Evolutionary conservation across 2,113 vertebrate genomes (phyloP).

Genomic region (Telmatochromis sp.): DNA sequence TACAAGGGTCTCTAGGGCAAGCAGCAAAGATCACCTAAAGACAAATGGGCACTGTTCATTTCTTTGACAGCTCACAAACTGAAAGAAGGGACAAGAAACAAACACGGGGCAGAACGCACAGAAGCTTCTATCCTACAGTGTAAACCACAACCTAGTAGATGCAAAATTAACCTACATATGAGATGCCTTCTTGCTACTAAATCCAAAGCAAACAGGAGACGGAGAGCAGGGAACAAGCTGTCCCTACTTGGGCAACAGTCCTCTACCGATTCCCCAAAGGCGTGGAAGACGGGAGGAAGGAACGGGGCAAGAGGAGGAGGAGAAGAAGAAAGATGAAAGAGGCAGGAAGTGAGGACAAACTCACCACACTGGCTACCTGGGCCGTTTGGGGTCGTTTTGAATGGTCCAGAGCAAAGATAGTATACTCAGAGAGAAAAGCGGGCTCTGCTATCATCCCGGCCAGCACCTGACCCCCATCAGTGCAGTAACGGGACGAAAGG

Average conservation of each 20-base stretch:
- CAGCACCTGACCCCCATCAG: slow-evolving; percentile 90
- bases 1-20: slow-evolving; percentile 38
- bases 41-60: slow-evolving; percentile 10
- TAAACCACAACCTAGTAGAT: slow-evolving; percentile 64
- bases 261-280: slow-evolving; percentile 72
- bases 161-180: slow-evolving; percentile 76
- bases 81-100: slow-evolving; percentile 37
- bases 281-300: slow-evolving; percentile 55
- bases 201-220: slow-evolving; percentile 63
- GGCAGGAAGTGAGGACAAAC: slow-evolving; percentile 76
- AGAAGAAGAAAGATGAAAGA: slow-evolving; percentile 54
- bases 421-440: slow-evolving; percentile 99
- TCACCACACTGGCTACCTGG: slow-evolving; percentile 92
- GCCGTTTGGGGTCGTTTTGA: slow-evolving; percentile 87
- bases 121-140: slow-evolving; percentile 57
- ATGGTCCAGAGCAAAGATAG: slow-evolving; percentile 99
- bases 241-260: slow-evolving; percentile 67
- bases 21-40: slow-evolving; percentile 32
- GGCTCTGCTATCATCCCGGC: slow-evolving; percentile 99
- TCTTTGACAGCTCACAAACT: slow-evolving; percentile 29
- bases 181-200: slow-evolving; percentile 73
- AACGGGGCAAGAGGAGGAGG: slow-evolving; percentile 65
- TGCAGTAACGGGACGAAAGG: slow-evolving; percentile 73
- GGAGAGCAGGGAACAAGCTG: slow-evolving; percentile 78
- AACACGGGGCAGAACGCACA: slow-evolving; percentile 67